Conservation (phyloP, 2,797 vertebrate genomes). For the Lepidocolaptes lacrymiger region DNA sequence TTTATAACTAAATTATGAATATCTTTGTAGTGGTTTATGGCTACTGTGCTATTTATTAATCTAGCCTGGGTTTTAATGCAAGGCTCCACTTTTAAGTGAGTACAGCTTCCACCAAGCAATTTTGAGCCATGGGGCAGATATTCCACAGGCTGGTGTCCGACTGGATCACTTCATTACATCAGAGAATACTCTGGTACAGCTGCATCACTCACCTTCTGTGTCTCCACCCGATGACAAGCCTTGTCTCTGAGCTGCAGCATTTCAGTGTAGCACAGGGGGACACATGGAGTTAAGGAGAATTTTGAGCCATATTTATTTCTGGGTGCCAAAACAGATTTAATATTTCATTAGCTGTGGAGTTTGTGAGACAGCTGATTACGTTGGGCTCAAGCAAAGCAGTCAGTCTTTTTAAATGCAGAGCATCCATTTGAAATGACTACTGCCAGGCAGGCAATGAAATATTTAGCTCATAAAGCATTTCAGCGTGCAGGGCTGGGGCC, state of each 20-base stretch:
- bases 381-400: not conserved
- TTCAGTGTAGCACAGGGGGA: not conserved
- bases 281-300: not conserved
- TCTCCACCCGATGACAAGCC: not conserved
- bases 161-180: not conserved
- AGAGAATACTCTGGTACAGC: not conserved
- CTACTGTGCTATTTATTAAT: not conserved
- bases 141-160: not conserved
- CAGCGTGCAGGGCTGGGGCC: not conserved
- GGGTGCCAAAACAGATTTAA: not conserved
- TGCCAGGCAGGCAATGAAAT: not conserved
- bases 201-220: rapidly evolving
- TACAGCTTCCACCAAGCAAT: not conserved
- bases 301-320: not conserved
- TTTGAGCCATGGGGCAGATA: not conserved
- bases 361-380: not conserved
- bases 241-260: not conserved
- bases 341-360: constrained; percentile 28
- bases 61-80: not conserved
- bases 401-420: not conserved
- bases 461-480: not conserved
- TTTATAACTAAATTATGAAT: not conserved
- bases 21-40: not conserved
- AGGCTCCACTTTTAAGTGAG: not conserved
- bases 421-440: not conserved